Evolutionary conservation across 2,888 invertebrate species (phyloP), one percentile per base, ranked within the genome.

Genomic region (Copidosoma aretas): DNA sequence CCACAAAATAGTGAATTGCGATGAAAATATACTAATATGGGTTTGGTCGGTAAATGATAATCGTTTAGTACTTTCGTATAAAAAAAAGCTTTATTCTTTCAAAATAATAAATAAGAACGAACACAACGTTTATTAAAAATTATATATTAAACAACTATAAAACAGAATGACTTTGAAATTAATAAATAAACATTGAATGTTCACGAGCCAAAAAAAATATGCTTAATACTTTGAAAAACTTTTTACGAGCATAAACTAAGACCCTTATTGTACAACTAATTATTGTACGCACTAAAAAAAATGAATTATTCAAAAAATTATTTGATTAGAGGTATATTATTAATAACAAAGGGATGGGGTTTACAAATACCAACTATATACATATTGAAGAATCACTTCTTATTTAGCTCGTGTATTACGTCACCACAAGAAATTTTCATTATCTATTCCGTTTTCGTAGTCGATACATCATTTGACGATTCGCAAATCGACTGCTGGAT

Each of bases 351-450:
- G 46, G 58, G 56, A 56, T 66, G 60, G 25, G 60, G 63, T 60
- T 68, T 68, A 66, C 66, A 68, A 71, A 68, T 71, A 61, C 66
- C 66, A 66, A 57, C 66, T 71, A 71, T 71, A 25, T 71, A 71
- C 68, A 71, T 66, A n/a, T 71, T 63, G 52, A 41, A 64, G 53
- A 62, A 54, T 61, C 54, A 52, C 61, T 24, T 59, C 61, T 71
- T 65, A 65, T 25, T 54, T 51, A 62, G 60, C 68, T 64, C 64
- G 58, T 58, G 63, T 57, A 5, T 62, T 60, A 63, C 63, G 59
- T 53, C 24, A 51, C 41, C 54, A 56, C 57, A 19, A 59, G 58
- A 64, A 53, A 41, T 22, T 54, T 17, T 54, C 46, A 41, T 43
- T 65, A 32, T 32, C 52, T 52, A 22, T 41, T 15, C 21, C 52